Evolutionary conservation across 2,888 invertebrate genomes (phyloP).

Genomic region (Microdon myrmicae): DNA sequence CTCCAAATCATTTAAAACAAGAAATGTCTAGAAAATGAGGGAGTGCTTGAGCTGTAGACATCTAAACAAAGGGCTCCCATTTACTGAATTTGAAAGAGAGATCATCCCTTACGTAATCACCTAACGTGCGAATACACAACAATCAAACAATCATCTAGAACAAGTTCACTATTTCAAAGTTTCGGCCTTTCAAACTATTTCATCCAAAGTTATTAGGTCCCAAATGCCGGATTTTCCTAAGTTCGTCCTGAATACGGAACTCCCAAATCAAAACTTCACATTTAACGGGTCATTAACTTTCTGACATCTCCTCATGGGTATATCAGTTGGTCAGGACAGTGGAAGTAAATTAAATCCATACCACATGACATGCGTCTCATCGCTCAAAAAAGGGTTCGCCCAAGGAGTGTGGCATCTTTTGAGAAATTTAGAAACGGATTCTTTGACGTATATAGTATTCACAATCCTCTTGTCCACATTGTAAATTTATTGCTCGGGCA

Average conservation of each 20-base stretch:
- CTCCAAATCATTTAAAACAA: no score
- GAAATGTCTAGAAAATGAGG: no score
- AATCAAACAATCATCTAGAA: no score
- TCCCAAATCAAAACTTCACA: conserved; percentile 45
- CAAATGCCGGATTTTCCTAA: no score
- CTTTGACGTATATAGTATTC: conserved; percentile 30
- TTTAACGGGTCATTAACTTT: conserved; percentile 40
- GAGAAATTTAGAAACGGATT: conserved; percentile 24
- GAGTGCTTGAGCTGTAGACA: no score
- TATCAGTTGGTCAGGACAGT: conserved; percentile 41
- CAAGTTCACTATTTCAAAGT: no score
- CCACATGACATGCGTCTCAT: conserved; percentile 11
- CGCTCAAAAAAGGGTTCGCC: conserved; percentile 21
- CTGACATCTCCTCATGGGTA: conserved; percentile 27
- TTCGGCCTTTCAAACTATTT: no score
- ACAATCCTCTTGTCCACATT: not conserved
- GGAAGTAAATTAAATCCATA: conserved; percentile 44
- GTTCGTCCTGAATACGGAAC: conserved; percentile 4
- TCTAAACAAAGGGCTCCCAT: no score
- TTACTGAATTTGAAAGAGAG: no score
- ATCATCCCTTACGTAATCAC: no score
- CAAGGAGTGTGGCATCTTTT: conserved; percentile 24
- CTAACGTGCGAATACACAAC: no score
- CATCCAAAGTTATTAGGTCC: no score
- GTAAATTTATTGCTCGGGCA: conserved; percentile 31